Percentiles rank a stretch among this genome's conserved stretches.
phyloP scores from a whole-genome alignment of 2,797 vertebrate species.

The Buphagus erythrorhynchus region DNA sequence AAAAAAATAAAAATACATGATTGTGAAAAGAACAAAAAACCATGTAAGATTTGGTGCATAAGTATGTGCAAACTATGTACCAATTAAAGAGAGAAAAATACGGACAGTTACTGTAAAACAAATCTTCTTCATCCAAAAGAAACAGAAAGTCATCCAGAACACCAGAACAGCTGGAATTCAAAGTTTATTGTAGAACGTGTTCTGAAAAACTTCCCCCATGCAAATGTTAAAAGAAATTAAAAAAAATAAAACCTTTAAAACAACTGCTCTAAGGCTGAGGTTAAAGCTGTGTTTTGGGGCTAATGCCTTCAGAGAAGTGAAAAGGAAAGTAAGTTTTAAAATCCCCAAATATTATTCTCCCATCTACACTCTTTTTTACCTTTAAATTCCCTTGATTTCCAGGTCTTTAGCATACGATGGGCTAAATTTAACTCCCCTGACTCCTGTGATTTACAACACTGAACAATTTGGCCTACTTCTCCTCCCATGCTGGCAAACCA shows the following conservation, averaged over 20 bases:
- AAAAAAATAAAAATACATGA: constrained; percentile 15
- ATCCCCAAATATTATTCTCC: background rate
- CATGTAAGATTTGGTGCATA: constrained; percentile 23
- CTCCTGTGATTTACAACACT: constrained; percentile 18
- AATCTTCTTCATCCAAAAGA: constrained; percentile 39
- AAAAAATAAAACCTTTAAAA: background rate
- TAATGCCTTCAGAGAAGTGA: background rate
- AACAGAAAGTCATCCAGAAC: constrained; percentile 61
- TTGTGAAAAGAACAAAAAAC: constrained; percentile 26
- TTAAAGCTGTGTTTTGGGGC: background rate
- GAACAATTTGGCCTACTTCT: constrained; percentile 31
- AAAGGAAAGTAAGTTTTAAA: background rate
- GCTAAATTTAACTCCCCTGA: constrained; percentile 38
- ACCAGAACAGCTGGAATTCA: constrained; percentile 47
- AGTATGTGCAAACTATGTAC: constrained; percentile 50
- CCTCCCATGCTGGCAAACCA: background rate
- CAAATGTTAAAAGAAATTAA: constrained; percentile 47
- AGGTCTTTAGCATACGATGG: background rate
- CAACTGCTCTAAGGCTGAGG: background rate
- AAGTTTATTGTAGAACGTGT: constrained; percentile 38
- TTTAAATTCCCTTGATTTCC: constrained; percentile 15
- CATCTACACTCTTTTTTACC: background rate
- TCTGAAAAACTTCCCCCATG: constrained; percentile 65
- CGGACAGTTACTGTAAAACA: constrained; percentile 55
- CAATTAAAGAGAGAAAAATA: constrained; percentile 48